Conservation (phyloP, 2,888 invertebrate genomes). For the Melanostoma mellinum region DNA sequence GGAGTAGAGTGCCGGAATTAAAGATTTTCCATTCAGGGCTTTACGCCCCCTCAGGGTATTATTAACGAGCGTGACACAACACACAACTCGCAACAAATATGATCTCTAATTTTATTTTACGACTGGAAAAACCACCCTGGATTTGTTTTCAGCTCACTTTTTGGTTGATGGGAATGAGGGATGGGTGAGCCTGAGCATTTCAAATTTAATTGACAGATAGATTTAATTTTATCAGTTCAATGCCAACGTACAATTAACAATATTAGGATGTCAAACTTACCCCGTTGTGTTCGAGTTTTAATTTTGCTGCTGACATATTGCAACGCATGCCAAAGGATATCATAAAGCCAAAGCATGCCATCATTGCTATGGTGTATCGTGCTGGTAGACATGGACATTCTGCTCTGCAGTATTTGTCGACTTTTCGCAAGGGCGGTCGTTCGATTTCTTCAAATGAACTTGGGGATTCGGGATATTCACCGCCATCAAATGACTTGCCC, state of each 20-base stretch:
- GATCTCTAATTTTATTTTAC: conserved; percentile 74
- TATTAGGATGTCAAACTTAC: conserved; percentile 81
- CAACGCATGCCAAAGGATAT: conserved; percentile 99
- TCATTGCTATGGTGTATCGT: conserved; percentile 92
- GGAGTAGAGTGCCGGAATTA: conserved; percentile 66
- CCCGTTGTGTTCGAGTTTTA: conserved; percentile 87
- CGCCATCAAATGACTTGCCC: conserved; percentile 82
- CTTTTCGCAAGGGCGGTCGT: conserved; percentile 91
- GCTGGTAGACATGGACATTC: conserved; percentile 93
- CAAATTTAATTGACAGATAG: conserved; percentile 70
- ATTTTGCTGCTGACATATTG: conserved; percentile 99
- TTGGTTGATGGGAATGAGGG: background rate
- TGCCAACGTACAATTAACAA: conserved; percentile 42
- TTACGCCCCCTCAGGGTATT: conserved; percentile 78
- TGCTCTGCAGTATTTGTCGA: conserved; percentile 93
- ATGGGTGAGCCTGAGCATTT: conserved; percentile 35
- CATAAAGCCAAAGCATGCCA: conserved; percentile 94
- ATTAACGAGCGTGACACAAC: conserved; percentile 81
- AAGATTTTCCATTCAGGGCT: conserved; percentile 70
- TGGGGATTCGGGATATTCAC: conserved; percentile 86
- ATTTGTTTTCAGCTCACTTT: conserved; percentile 7
- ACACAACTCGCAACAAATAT: conserved; percentile 73
- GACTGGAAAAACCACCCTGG: conserved; percentile 4
- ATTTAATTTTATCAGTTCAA: conserved; percentile 46
- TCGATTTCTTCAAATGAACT: conserved; percentile 92